Conservation (phyloP, 2,888 invertebrate species). For the Papilio gigon region DNA sequence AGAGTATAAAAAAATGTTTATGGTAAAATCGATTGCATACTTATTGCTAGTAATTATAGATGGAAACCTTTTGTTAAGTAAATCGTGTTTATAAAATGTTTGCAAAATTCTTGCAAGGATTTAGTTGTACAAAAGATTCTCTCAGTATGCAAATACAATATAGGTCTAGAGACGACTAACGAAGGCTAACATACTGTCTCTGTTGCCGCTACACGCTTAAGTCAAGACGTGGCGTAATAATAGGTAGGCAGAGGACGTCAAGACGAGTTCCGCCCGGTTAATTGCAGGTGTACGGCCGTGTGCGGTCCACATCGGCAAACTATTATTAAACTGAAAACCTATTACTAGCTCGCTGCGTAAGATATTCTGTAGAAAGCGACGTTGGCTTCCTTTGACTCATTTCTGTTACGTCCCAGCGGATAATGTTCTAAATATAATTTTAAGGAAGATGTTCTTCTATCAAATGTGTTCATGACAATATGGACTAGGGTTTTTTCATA, state of each 20-base stretch:
- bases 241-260: slow-evolving; percentile 5
- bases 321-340: slow-evolving; percentile 37
- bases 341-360: slow-evolving; percentile 23
- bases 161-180: neutral
- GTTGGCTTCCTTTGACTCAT: slow-evolving; percentile 21
- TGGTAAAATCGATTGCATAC: no score
- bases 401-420: neutral
- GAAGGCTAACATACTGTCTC: neutral
- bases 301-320: slow-evolving; percentile 33
- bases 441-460: neutral
- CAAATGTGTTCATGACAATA: neutral
- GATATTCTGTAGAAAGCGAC: slow-evolving; percentile 28
- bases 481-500: no score
- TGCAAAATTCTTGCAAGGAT: no score
- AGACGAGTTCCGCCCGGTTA: slow-evolving; percentile 25
- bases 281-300: slow-evolving; percentile 24
- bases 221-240: slow-evolving; percentile 30
- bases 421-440: slow-evolving; percentile 16
- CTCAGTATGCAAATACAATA: neutral
- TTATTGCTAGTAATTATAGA: no score
- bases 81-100: no score
- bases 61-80: no score
- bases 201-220: slow-evolving; percentile 3
- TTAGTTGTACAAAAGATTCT: no score
- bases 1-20: no score